Evolutionary conservation across 1,140 invertebrate species (phyloP), one percentile per base, ranked within the genome.

Genomic region (Brachystomella parvula): DNA sequence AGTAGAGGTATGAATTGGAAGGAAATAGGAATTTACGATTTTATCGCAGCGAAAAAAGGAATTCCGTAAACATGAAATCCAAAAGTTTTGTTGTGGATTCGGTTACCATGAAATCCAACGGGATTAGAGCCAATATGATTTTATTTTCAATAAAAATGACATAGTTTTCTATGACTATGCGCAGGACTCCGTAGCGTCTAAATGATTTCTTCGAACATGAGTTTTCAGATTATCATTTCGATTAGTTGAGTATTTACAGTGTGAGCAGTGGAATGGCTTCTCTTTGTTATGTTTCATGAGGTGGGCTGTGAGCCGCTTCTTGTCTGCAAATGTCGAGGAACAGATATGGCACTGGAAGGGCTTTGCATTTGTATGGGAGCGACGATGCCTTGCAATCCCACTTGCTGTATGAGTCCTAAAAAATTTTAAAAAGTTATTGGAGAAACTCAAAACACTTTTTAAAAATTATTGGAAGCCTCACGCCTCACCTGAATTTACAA

Each of bases 261-360:
- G 66, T 28, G 71, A 59, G 73, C 77, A 78, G 28, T 68, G 70
- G 63, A 74, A 78, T 28, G 75, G 76, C 47, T 73, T 75, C 19
- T 74, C 66, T 35, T 74, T 75, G n/a, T 74, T 73, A 63, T 77
- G 76, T 21, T 66, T 67, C 64, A 74, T 59, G 3, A 69, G 26
- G 63, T 75, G 75, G 19, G 71, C 72, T 12, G 35, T 63, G 15
- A 75, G 58, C 47, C 74, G 24, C 59, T 74, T 74, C 32, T 64
- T 67, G 47, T 75, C 75, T 0, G 75, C 74, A 53, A 74, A 75
- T 15, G 30, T 32, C 6, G 47, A 9, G 0, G 67, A 60, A 67
- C 77, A 78, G 1, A 71, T 35, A 9, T 73, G 49, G 47, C 77
- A 78, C 24, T 64, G 62, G 60, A 74, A 73, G 3, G 76, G 74